A percentile compares a stretch with the other conserved stretches of the same genome.
Evolutionary conservation across 2,113 vertebrate species (phyloP).

Genomic region (Aptenodytes forsteri): DNA sequence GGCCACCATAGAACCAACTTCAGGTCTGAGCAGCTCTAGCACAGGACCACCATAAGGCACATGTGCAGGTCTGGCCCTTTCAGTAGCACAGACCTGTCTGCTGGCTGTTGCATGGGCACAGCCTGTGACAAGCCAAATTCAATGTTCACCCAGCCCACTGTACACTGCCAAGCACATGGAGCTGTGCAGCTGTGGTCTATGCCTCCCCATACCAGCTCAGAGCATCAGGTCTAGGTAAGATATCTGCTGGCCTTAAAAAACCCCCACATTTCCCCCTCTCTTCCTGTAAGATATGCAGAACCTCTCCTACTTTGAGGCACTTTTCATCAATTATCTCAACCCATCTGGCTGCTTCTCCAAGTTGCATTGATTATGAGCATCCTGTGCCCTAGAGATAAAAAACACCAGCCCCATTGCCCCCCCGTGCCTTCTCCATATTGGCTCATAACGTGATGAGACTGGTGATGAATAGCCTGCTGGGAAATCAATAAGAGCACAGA

Average conservation of each 20-base stretch:
- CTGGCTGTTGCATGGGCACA: not conserved
- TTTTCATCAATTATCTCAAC: constrained; percentile 48
- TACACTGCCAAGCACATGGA: accelerated
- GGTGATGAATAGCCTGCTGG: constrained; percentile 70
- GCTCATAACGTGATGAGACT: constrained; percentile 47
- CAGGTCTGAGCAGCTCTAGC: not conserved
- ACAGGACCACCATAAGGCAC: not conserved
- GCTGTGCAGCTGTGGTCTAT: not conserved
- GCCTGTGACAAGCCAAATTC: not conserved
- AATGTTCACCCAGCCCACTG: accelerated
- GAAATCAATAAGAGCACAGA: constrained; percentile 71
- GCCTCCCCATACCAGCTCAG: not conserved
- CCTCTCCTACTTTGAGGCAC: not conserved
- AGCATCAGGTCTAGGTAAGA: too few relatives aligned
- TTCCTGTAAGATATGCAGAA: not conserved
- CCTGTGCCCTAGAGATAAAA: constrained; percentile 70
- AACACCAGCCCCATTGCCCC: constrained; percentile 44
- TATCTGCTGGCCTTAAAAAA: not conserved
- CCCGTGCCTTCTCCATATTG: constrained; percentile 50
- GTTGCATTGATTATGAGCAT: constrained; percentile 56
- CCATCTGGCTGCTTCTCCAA: constrained; percentile 40
- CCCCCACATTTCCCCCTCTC: too few relatives aligned
- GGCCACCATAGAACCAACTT: not conserved
- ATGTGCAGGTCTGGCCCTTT: accelerated
- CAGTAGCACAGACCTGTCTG: not conserved